These are phyloP conservation scores for Nibea coibor DNA, from an alignment of 2,113 vertebrate genomes.

Conservation along the genomic window DNA sequence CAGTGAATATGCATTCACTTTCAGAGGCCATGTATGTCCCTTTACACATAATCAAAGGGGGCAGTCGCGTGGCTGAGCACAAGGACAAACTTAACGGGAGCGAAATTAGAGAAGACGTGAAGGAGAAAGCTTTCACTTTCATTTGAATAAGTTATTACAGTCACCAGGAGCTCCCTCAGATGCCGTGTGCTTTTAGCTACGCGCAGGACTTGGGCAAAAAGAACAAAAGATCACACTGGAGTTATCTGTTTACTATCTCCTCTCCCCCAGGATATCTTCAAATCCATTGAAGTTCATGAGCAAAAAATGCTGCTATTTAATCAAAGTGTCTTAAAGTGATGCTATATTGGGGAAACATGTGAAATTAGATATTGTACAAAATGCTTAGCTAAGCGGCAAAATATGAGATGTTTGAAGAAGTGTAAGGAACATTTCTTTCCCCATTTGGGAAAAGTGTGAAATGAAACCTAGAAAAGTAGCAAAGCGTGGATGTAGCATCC, in stretches of 20 bases:
- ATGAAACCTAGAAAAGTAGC: background rate
- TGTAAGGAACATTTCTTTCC: background rate
- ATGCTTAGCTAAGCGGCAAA: background rate
- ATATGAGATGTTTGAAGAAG: background rate
- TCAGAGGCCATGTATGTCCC: conserved; percentile 43
- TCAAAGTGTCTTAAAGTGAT: background rate
- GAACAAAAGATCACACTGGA: background rate
- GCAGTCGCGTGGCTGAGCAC: conserved; percentile 45
- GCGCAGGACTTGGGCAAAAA: background rate
- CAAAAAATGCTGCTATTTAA: background rate
- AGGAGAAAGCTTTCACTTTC: conserved; percentile 48
- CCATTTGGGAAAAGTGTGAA: background rate
- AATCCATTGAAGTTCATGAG: background rate
- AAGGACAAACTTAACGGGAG: conserved; percentile 47
- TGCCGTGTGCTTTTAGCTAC: conserved; percentile 17
- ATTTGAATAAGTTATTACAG: conserved; percentile 49
- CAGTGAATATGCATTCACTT: conserved; percentile 60
- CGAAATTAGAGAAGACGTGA: conserved; percentile 49
- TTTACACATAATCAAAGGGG: conserved; percentile 44
- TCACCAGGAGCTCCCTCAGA: conserved; percentile 35
- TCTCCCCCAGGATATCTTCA: background rate
- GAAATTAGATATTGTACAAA: background rate
- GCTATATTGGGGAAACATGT: background rate
- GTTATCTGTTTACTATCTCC: background rate
- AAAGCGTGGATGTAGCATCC: background rate